These are phyloP conservation scores for Psephotus haematonotus DNA, from an alignment of 2,113 vertebrate genomes.

Conservation along the genomic window DNA sequence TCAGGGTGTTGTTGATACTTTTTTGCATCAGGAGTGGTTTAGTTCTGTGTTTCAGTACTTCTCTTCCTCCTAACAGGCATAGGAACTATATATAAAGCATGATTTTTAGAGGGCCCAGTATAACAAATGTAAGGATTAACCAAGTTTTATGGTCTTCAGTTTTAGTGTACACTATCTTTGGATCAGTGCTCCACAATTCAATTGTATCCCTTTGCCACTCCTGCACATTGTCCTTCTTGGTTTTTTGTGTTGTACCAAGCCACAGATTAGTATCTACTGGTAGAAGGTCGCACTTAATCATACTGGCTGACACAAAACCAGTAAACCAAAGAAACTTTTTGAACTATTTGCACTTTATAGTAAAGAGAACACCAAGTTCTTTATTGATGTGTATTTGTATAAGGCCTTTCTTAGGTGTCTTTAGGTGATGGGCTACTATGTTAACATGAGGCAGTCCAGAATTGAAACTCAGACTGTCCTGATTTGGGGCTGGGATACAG, in stretches of 20 bases:
- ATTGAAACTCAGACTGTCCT: background rate
- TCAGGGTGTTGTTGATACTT: background rate
- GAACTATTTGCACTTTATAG: background rate
- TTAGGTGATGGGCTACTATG: background rate
- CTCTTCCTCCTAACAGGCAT: background rate
- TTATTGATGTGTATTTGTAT: background rate
- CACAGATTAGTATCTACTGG: background rate
- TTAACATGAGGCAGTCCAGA: background rate
- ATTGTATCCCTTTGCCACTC: background rate
- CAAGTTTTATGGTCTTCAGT: background rate
- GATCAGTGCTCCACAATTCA: background rate
- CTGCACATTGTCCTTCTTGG: background rate
- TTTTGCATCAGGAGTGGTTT: background rate
- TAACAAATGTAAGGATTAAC: background rate
- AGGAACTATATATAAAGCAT: background rate
- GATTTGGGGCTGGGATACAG: background rate
- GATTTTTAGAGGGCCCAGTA: background rate
- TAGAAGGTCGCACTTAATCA: background rate
- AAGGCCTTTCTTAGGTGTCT: background rate
- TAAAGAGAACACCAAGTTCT: background rate
- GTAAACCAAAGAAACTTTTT: background rate
- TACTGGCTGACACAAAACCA: background rate
- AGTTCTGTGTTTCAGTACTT: background rate
- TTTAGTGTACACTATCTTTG: background rate
- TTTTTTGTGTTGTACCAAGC: background rate